Percentiles rank a stretch among this genome's conserved stretches.
phyloP scores from a whole-genome alignment of 2,888 invertebrate genomes.

The Synanthedon andrenaeformis region DNA sequence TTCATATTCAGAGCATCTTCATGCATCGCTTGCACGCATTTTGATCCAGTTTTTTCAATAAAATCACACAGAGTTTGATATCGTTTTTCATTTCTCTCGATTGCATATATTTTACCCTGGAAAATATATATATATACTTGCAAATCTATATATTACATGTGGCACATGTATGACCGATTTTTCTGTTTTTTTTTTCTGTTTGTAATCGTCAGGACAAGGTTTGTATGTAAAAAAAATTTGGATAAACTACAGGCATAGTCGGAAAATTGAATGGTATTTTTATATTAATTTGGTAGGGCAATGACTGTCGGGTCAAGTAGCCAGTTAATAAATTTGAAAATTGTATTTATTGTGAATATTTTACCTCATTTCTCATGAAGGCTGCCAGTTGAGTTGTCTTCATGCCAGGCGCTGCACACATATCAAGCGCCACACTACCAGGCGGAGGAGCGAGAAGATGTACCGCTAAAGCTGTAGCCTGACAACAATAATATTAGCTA shows the following conservation, averaged over 20 bases:
- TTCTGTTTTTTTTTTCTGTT: background rate
- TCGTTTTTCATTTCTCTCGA: conserved; percentile 79
- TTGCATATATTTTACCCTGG: conserved; percentile 82
- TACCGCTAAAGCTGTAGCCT: conserved; percentile 94
- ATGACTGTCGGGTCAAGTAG: too few species aligned
- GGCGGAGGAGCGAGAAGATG: conserved; percentile 80
- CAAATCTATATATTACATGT: background rate
- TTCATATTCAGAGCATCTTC: conserved; percentile 80
- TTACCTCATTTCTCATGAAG: conserved; percentile 79
- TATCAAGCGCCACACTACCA: conserved; percentile 85
- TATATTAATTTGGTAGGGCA: too few species aligned
- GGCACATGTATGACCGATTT: background rate
- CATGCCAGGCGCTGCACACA: conserved; percentile 99
- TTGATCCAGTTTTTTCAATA: conserved; percentile 73
- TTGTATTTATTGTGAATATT: background rate
- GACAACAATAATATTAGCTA: conserved; percentile 12
- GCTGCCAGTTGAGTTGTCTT: conserved; percentile 93
- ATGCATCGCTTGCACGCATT: conserved; percentile 75
- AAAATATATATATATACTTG: background rate
- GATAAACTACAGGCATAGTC: too few species aligned
- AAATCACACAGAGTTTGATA: conserved; percentile 75
- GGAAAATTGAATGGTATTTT: too few species aligned
- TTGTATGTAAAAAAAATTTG: too few species aligned
- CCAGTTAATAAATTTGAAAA: background rate
- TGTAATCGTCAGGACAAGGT: too few species aligned